These are phyloP conservation scores for Strix aluco DNA, from an alignment of 2,113 vertebrate genomes.

Conservation along the genomic window DNA sequence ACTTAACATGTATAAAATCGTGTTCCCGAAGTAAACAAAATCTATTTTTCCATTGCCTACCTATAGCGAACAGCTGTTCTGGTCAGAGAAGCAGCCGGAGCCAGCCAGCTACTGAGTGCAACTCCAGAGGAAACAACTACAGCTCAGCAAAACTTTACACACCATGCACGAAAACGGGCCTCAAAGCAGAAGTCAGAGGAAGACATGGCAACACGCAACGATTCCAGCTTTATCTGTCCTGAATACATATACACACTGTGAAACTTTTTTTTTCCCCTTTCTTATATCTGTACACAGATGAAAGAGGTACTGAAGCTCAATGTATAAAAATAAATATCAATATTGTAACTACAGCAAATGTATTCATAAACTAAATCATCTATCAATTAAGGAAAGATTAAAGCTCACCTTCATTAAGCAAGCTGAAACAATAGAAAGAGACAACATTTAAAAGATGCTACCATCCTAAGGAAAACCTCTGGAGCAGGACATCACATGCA, in stretches of 20 bases:
- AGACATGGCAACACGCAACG: background rate
- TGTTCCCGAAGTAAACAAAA: background rate
- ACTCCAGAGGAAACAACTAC: background rate
- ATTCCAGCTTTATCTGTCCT: background rate
- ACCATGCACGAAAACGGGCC: rapidly evolving
- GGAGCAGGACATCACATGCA: background rate
- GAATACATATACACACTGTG: background rate
- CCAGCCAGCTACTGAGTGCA: background rate
- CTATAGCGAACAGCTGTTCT: background rate
- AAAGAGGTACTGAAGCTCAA: background rate
- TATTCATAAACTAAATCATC: background rate
- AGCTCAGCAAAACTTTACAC: background rate
- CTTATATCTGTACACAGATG: rapidly evolving
- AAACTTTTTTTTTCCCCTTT: background rate
- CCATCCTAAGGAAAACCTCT: background rate
- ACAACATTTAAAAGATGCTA: background rate
- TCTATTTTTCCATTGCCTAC: background rate
- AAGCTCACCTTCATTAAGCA: background rate
- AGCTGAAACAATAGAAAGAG: background rate
- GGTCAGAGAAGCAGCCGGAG: background rate
- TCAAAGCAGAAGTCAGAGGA: background rate
- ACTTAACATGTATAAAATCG: background rate
- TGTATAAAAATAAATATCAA: background rate
- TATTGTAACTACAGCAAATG: background rate
- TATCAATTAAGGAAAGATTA: background rate